phyloP scores from a whole-genome alignment of 1,140 invertebrate species.

The Drosophila ambigua region DNA sequence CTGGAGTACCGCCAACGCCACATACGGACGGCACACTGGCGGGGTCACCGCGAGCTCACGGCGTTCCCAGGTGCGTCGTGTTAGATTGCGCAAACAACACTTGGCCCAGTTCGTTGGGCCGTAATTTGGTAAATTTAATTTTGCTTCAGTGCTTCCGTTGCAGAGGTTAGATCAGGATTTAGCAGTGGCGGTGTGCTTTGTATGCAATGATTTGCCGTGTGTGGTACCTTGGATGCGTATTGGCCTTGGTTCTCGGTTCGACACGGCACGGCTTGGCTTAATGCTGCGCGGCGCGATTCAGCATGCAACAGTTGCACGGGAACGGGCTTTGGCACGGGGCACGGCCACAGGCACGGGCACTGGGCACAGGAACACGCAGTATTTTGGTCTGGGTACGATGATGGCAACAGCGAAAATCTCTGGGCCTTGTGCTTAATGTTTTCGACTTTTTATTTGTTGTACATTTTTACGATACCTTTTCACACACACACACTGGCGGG shows the following conservation, averaged over 20 bases:
- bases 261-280: no score
- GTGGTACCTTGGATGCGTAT: no score
- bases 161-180: no score
- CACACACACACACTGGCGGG: constrained; percentile 34
- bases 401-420: constrained; percentile 2
- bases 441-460: constrained; percentile 31
- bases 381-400: no score
- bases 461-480: constrained; percentile 52
- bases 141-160: not conserved
- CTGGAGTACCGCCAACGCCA: constrained; percentile 68
- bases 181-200: no score
- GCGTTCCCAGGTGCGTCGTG: constrained; percentile 40
- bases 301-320: no score
- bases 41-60: constrained; percentile 30
- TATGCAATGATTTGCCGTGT: no score
- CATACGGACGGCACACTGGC: constrained; percentile 51
- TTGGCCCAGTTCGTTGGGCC: not conserved
- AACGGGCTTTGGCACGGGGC: no score
- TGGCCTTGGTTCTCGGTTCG: no score
- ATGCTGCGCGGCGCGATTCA: no score
- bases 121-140: not conserved
- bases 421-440: constrained; percentile 3
- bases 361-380: no score
- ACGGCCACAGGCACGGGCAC: no score
- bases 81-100: not conserved